A percentile compares a stretch with the other conserved stretches of the same genome.
These are phyloP conservation scores for Andrena trimmerana DNA, from an alignment of 2,888 invertebrate genomes.

Conservation along the genomic window DNA sequence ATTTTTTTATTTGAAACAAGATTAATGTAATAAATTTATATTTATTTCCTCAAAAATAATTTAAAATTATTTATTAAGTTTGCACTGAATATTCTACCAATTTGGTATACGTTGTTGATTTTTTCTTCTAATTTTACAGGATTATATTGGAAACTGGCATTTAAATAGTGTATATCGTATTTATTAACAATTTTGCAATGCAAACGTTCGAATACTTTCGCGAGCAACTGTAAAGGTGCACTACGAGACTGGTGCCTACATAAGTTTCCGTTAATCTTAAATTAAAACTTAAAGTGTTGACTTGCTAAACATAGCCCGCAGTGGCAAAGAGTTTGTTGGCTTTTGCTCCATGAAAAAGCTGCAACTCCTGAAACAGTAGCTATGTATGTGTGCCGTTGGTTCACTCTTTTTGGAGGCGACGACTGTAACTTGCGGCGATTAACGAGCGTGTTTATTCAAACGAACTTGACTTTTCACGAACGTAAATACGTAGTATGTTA, in stretches of 20 bases:
- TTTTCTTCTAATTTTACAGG: no score
- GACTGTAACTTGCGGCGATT: constrained; percentile 44
- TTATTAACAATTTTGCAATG: no score
- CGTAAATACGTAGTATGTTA: constrained; percentile 21
- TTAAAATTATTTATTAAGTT: no score
- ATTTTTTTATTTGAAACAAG: no score
- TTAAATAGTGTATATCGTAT: no score
- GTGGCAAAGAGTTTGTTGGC: neutral
- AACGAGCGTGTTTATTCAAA: constrained; percentile 49
- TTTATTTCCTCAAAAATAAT: no score
- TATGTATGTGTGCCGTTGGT: neutral
- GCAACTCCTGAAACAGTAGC: constrained; percentile 39
- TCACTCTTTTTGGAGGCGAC: constrained; percentile 6
- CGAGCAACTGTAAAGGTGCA: neutral
- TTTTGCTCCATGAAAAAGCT: constrained; percentile 17
- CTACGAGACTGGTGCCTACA: neutral
- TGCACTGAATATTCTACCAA: no score
- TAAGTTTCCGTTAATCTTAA: constrained; percentile 36
- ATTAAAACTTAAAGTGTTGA: constrained; percentile 39
- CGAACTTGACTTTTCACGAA: constrained; percentile 33
- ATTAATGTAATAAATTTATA: no score
- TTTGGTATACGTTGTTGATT: no score
- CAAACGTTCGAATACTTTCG: no score
- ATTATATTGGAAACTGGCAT: no score
- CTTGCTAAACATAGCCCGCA: constrained; percentile 10